A percentile compares a stretch with the other conserved stretches of the same genome.
Conservation (phyloP, 2,113 vertebrate genomes). For the Thalassarche chlororhynchos region DNA sequence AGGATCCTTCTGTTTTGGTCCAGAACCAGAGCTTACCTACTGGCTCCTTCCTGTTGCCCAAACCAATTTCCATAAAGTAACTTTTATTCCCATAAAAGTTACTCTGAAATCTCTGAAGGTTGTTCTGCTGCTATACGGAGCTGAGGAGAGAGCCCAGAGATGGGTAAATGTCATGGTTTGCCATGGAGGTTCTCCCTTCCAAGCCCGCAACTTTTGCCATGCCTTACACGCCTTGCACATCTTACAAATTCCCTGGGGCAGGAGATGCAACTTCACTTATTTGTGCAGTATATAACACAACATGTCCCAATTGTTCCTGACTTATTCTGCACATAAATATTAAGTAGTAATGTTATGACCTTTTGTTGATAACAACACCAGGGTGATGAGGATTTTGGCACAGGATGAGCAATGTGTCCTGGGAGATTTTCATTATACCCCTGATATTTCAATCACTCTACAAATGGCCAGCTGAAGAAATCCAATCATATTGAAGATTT, state of each 20-base stretch:
- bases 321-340: not conserved
- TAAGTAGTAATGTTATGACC: not conserved
- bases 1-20: not conserved
- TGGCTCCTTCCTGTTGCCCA: not conserved
- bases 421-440: not conserved
- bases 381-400: not conserved
- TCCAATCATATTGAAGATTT: not conserved
- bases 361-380: not conserved
- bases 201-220: not conserved
- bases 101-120: not conserved
- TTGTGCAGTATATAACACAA: not conserved
- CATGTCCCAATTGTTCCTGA: not conserved
- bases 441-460: not conserved
- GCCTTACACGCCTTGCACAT: not conserved
- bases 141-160: not conserved
- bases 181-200: not conserved
- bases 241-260: not conserved
- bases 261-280: not conserved
- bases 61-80: not conserved
- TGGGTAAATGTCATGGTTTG: not conserved
- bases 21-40: not conserved
- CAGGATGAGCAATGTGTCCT: not conserved
- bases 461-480: constrained; percentile 4
- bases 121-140: not conserved
- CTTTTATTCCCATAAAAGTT: not conserved